phyloP scores from a whole-genome alignment of 2,888 invertebrate species.

The Meliscaeva auricollis region DNA sequence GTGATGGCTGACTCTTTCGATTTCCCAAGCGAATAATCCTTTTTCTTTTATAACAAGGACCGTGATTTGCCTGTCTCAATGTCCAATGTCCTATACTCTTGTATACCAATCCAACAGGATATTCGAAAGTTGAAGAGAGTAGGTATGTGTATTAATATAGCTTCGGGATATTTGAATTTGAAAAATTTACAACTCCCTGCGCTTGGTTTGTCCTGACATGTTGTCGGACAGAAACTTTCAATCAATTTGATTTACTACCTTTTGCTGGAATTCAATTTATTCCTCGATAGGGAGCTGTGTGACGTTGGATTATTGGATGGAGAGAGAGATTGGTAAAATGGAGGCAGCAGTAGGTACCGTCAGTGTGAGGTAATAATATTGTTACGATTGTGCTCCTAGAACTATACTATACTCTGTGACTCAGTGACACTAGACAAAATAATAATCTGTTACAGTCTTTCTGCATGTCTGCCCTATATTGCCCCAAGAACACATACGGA shows the following conservation, averaged over 20 bases:
- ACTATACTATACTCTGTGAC: neutral
- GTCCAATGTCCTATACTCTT: constrained; percentile 54
- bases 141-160: neutral
- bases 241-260: constrained; percentile 75
- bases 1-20: neutral
- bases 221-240: constrained; percentile 68
- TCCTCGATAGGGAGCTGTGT: constrained; percentile 26
- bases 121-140: neutral
- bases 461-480: neutral
- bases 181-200: constrained; percentile 68
- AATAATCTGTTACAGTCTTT: constrained; percentile 4
- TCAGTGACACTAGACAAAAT: constrained; percentile 20
- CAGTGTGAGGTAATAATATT: constrained; percentile 65
- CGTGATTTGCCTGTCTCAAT: constrained; percentile 39
- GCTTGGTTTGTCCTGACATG: constrained; percentile 58
- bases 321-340: neutral
- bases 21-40: constrained; percentile 44
- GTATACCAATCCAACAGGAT: neutral
- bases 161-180: constrained; percentile 63
- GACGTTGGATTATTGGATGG: neutral
- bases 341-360: neutral
- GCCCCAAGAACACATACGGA: neutral
- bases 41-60: constrained; percentile 15
- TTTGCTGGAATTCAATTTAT: constrained; percentile 72
- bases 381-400: constrained; percentile 28